phyloP scores from a whole-genome alignment of 2,888 invertebrate genomes.

The Pristionchus japonicus region DNA sequence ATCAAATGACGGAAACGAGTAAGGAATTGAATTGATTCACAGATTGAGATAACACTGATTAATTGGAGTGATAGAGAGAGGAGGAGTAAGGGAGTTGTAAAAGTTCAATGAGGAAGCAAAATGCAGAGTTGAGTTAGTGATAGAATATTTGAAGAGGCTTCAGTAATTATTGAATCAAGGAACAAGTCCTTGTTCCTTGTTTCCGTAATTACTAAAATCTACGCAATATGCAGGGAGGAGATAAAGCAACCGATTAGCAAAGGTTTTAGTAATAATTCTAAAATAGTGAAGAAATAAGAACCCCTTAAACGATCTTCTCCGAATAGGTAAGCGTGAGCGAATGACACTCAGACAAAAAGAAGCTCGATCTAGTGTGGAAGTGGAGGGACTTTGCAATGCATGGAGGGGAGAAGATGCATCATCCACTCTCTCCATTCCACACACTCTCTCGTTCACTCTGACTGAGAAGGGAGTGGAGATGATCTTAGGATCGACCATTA shows the following conservation, averaged over 20 bases:
- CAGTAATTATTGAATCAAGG: not conserved
- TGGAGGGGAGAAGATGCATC: not conserved
- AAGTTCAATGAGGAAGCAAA: not conserved
- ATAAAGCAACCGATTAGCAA: too few relatives aligned
- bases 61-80: not conserved
- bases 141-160: not conserved
- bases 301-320: not conserved
- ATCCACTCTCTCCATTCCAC: not conserved
- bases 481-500: not conserved
- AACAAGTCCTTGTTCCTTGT: too few relatives aligned
- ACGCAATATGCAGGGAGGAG: too few relatives aligned
- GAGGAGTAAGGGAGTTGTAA: not conserved
- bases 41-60: not conserved
- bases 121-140: not conserved
- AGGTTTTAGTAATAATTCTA: too few relatives aligned
- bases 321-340: not conserved
- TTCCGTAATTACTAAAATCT: too few relatives aligned
- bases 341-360: not conserved
- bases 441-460: not conserved
- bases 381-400: conserved; percentile 1
- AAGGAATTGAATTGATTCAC: not conserved
- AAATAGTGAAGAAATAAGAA: not conserved
- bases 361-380: conserved; percentile 1
- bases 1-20: not conserved
- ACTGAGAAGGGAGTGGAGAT: not conserved